Conservation (phyloP, 2,113 vertebrate genomes). For the Prochilodus magdalenae region DNA sequence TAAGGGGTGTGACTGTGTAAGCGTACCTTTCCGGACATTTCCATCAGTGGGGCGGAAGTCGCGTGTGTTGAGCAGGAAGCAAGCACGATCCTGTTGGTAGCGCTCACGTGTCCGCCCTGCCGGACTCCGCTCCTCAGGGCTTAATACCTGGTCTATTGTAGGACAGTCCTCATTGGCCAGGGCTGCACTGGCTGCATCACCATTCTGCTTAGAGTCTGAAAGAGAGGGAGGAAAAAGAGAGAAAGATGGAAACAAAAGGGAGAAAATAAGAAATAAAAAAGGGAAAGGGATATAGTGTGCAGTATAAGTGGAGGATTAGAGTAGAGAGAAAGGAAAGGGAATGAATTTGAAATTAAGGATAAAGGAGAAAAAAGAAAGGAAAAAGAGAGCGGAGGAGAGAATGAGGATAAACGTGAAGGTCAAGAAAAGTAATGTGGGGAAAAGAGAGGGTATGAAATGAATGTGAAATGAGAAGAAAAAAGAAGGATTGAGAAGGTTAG, state of each 20-base stretch:
- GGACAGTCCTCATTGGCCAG: conserved; percentile 92
- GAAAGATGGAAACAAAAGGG: background rate
- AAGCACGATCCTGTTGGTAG: conserved; percentile 89
- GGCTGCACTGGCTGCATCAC: conserved; percentile 88
- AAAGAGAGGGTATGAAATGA: background rate
- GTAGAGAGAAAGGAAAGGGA: background rate
- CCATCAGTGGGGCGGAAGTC: conserved; percentile 91
- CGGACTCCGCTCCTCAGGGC: conserved; percentile 88
- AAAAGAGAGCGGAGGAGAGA: background rate
- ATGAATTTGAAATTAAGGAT: background rate
- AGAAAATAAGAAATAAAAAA: background rate
- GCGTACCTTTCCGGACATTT: conserved; percentile 91
- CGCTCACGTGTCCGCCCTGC: conserved; percentile 83
- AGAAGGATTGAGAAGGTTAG: background rate
- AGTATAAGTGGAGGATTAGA: conserved; percentile 32
- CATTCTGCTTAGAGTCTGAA: conserved; percentile 87
- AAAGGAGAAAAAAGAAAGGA: background rate
- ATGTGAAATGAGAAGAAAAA: background rate
- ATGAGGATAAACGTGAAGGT: background rate
- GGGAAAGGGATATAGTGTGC: conserved; percentile 58
- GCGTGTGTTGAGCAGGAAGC: conserved; percentile 90
- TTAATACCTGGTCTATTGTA: conserved; percentile 91
- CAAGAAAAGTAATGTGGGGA: background rate
- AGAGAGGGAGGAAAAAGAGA: background rate
- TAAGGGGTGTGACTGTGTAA: background rate